A percentile compares a stretch with the other conserved stretches of the same genome.
Evolutionary conservation across 1,140 invertebrate species (phyloP).

Genomic region (Riptortus pedestris): DNA sequence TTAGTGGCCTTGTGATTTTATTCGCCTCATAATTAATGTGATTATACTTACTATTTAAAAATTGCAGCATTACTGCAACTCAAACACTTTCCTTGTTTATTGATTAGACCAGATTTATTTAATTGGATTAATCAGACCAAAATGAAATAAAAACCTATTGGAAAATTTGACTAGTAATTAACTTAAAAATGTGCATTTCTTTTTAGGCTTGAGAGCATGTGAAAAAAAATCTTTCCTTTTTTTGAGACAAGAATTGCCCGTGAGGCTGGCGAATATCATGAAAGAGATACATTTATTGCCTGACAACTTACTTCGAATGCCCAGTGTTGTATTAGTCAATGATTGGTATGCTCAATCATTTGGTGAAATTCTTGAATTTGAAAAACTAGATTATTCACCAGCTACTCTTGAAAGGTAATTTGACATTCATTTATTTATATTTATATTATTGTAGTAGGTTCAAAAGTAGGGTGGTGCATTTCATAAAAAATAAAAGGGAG

Average conservation of each 20-base stretch:
- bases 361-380: constrained; percentile 84
- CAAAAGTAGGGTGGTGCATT: not conserved
- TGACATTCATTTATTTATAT: constrained; percentile 5
- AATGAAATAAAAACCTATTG: too few species aligned
- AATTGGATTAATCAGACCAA: too few species aligned
- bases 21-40: too few species aligned
- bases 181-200: too few species aligned
- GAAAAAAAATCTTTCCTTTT: constrained; percentile 85
- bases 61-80: too few species aligned
- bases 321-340: constrained; percentile 77
- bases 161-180: too few species aligned
- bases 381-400: constrained; percentile 59
- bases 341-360: constrained; percentile 88
- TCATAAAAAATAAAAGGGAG: too few species aligned
- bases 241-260: constrained; percentile 88
- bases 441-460: not conserved
- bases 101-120: too few species aligned
- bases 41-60: too few species aligned
- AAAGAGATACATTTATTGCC: constrained; percentile 92
- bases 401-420: constrained; percentile 52
- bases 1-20: too few species aligned
- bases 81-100: too few species aligned
- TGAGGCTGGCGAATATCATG: constrained; percentile 94
- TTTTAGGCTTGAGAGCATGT: constrained; percentile 77
- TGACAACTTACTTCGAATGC: constrained; percentile 75